A percentile compares a stretch with the other conserved stretches of the same genome.
These are phyloP conservation scores for Pectinophora gossypiella DNA, from an alignment of 1,140 invertebrate species.

Conservation along the genomic window DNA sequence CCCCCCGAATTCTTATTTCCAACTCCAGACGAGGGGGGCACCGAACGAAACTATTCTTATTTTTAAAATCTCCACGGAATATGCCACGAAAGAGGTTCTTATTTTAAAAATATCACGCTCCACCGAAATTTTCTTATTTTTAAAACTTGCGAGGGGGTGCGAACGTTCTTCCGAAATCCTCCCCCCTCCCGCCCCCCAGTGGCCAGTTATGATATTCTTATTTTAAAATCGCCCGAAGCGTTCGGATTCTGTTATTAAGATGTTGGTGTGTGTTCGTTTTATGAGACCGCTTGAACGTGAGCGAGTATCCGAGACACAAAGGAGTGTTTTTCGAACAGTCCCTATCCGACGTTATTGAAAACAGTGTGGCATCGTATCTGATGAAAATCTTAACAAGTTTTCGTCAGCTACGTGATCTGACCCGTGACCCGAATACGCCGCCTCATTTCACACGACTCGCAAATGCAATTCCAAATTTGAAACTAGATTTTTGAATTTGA, in stretches of 20 bases:
- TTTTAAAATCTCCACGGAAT: constrained; percentile 73
- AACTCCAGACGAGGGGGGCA: constrained; percentile 68
- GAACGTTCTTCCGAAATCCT: constrained; percentile 68
- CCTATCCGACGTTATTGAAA: not conserved
- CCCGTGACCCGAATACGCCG: constrained; percentile 32
- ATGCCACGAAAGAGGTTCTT: constrained; percentile 71
- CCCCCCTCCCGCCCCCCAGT: constrained; percentile 39
- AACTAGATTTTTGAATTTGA: not conserved
- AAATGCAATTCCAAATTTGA: constrained; percentile 22
- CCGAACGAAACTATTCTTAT: constrained; percentile 73
- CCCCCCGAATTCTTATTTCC: constrained; percentile 71
- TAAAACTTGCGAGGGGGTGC: constrained; percentile 57
- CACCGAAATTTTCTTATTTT: constrained; percentile 73
- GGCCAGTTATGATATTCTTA: constrained; percentile 71
- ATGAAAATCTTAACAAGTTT: constrained; percentile 12
- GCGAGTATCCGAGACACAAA: constrained; percentile 42
- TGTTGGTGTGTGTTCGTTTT: constrained; percentile 55
- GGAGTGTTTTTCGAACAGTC: constrained; percentile 14
- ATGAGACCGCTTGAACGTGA: constrained; percentile 33
- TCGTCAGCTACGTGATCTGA: constrained; percentile 37
- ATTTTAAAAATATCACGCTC: constrained; percentile 74
- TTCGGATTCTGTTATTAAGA: constrained; percentile 67
- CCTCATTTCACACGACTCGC: not conserved
- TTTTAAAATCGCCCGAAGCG: constrained; percentile 68
- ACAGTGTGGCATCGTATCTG: not conserved